Conservation (phyloP, 2,888 invertebrate species). For the Microctonus aethiopoides region DNA sequence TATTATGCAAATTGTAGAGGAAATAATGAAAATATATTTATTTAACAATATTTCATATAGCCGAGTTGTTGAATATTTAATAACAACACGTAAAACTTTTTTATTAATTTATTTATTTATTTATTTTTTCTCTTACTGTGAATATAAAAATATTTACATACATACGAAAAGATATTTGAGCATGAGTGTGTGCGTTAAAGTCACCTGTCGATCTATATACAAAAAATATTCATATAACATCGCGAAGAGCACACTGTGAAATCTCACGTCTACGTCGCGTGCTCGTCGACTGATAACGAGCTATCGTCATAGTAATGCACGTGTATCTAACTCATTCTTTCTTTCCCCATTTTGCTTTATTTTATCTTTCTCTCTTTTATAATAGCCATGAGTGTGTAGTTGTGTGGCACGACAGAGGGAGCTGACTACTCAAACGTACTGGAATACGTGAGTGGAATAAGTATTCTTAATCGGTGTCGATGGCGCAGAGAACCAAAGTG, state of each 20-base stretch:
- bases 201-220: conserved; percentile 26
- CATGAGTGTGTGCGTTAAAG: conserved; percentile 17
- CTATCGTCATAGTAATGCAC: conserved; percentile 29
- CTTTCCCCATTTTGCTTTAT: conserved; percentile 16
- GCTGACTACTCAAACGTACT: conserved; percentile 23
- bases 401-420: conserved; percentile 18
- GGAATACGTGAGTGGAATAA: conserved; percentile 30
- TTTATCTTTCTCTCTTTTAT: conserved; percentile 13
- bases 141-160: neutral
- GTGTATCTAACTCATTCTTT: neutral
- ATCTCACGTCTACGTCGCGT: conserved; percentile 34
- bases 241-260: conserved; percentile 13
- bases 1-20: neutral
- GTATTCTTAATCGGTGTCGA: conserved; percentile 26
- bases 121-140: too few relatives aligned
- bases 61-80: too few relatives aligned
- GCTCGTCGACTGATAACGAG: conserved; percentile 36
- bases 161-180: neutral
- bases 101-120: too few relatives aligned
- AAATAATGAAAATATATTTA: neutral
- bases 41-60: too few relatives aligned
- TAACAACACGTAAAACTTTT: too few relatives aligned
- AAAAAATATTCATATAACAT: conserved; percentile 16
- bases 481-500: conserved; percentile 25
- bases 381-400: conserved; percentile 1